Evolutionary conservation across 2,888 invertebrate species (phyloP).

Genomic region (Helobdella robusta): DNA sequence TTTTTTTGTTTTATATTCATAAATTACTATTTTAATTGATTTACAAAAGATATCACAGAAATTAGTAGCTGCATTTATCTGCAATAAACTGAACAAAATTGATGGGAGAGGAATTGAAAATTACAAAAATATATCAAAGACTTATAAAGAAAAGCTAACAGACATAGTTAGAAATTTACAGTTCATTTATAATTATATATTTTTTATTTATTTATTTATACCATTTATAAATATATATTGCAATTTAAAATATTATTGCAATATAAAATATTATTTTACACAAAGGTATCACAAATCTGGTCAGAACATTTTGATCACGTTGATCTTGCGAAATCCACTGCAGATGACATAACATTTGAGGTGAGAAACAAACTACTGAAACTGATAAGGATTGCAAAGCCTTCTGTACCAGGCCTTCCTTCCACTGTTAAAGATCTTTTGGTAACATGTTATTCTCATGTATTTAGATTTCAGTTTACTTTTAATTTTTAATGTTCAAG

Average conservation of each 20-base stretch:
- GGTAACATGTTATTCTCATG: no score
- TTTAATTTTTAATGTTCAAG: no score
- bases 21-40: background rate
- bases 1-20: background rate
- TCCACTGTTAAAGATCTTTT: background rate
- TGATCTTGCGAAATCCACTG: no score
- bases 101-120: slow-evolving; percentile 11
- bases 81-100: slow-evolving; percentile 14
- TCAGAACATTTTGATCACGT: no score
- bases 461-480: no score
- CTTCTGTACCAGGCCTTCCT: slow-evolving; percentile 3
- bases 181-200: background rate
- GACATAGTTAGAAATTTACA: background rate
- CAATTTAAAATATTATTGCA: no score
- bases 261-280: no score
- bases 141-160: slow-evolving; percentile 5
- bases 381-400: slow-evolving; percentile 2
- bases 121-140: background rate
- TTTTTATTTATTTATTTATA: no score
- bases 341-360: no score
- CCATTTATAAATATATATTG: no score
- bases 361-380: background rate
- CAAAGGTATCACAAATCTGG: no score
- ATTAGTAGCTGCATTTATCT: slow-evolving; percentile 24
- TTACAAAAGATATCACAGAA: slow-evolving; percentile 22